These are phyloP conservation scores for Tetrapedia diversipes DNA, from an alignment of 2,888 invertebrate species.

Conservation along the genomic window DNA sequence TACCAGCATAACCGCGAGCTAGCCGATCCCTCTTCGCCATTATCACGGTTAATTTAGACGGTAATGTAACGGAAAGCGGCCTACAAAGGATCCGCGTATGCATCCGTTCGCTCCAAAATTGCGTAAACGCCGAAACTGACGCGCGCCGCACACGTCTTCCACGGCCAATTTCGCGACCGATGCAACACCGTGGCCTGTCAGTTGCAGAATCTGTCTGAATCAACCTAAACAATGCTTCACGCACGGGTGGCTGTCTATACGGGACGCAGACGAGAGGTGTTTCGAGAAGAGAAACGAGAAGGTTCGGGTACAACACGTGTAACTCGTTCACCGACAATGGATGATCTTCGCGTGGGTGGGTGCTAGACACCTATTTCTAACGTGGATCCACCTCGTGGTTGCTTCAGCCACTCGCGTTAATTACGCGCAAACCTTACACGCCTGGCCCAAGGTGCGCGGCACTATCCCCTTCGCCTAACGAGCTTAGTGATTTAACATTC, in stretches of 20 bases:
- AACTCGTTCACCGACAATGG: not conserved
- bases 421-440: conserved; percentile 28
- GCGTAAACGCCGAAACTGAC: conserved; percentile 43
- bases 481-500: conserved; percentile 27
- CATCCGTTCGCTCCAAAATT: conserved; percentile 25
- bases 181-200: conserved; percentile 15
- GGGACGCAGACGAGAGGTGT: not conserved
- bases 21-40: not conserved
- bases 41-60: conserved; percentile 43
- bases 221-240: conserved; percentile 57
- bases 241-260: not conserved
- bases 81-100: conserved; percentile 18
- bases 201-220: conserved; percentile 44
- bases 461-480: conserved; percentile 1
- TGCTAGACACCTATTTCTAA: not conserved
- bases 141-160: conserved; percentile 33
- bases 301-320: not conserved
- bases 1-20: not conserved
- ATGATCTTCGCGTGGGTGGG: not conserved
- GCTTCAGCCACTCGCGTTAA: conserved; percentile 20
- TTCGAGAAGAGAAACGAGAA: conserved; percentile 6
- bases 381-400: conserved; percentile 25
- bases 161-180: conserved; percentile 54
- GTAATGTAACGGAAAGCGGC: conserved; percentile 8
- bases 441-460: not conserved